Percentiles rank a stretch among this genome's conserved stretches.
Conservation (phyloP, 2,888 invertebrate species). For the Coenonympha arcania region DNA sequence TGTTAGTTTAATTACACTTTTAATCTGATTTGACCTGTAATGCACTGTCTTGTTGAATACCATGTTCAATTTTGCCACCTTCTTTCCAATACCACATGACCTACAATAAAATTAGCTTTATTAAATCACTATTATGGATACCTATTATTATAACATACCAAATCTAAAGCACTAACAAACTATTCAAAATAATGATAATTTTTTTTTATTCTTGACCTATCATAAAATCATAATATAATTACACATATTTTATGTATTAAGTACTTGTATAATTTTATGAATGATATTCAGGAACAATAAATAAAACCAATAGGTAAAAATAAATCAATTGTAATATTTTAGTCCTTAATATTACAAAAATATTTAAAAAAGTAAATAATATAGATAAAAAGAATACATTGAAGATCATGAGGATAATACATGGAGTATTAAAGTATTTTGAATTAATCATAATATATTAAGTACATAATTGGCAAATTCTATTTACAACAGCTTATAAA, state of each 20-base stretch:
- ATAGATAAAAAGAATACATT: conserved; percentile 17
- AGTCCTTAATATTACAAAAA: not conserved
- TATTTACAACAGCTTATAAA: conserved; percentile 11
- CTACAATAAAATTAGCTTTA: not conserved
- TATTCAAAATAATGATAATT: too few relatives aligned
- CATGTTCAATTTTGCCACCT: not conserved
- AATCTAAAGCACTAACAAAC: too few relatives aligned
- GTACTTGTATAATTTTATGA: too few relatives aligned
- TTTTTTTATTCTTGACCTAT: too few relatives aligned
- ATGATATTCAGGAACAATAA: not conserved
- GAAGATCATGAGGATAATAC: conserved; percentile 23
- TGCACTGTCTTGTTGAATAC: not conserved
- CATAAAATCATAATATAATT: too few relatives aligned
- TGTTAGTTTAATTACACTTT: too few relatives aligned
- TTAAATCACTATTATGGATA: not conserved
- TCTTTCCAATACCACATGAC: not conserved
- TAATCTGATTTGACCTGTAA: not conserved
- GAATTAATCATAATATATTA: conserved; percentile 10
- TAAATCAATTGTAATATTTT: conserved; percentile 4
- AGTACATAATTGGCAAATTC: conserved; percentile 27
- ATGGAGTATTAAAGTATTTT: conserved; percentile 8
- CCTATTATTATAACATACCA: not conserved
- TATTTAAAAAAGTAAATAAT: conserved; percentile 11
- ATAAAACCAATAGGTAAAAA: conserved; percentile 5
- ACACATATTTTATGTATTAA: too few relatives aligned